Evolutionary conservation across 2,888 invertebrate genomes (phyloP), one percentile per base, ranked within the genome.

Genomic region (Drosophila differens): DNA sequence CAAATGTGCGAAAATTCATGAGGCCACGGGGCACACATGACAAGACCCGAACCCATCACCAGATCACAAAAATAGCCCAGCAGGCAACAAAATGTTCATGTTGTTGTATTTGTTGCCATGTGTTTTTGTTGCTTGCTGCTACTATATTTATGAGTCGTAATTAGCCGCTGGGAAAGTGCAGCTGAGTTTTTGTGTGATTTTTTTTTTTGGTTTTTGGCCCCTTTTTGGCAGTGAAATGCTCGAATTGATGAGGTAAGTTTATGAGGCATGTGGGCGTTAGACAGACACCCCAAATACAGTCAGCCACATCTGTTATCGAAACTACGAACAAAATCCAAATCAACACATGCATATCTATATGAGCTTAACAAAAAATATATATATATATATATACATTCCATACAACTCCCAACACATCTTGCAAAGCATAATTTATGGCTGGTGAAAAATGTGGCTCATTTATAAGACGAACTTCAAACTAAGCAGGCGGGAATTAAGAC

Each of bases 1-100:
- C 81, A 86, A 89, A 89, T 89, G 77, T 90, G 90, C 77, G 81
- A 88, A 90, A 74, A 83, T 69, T 74, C 80, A 79, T 70, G 70
- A 59, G 59, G 57, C 76, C 67, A 64, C 57, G 72, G 25, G 70
- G 65, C 77, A 65, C 16, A 39, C 37, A 39, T 64, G 64, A 33
- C 28, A 51, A 6, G 53, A 32, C 28, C 33, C 33, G 37, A 30
- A 32, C 37, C 49, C 35, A 64, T 51, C 39, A 39, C 37, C 47
- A 49, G 22, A 67, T 65, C 47, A 60, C 65, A 63, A 70, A 85
- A 85, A 90, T 85, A 85, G 89, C 77, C 49, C 78, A 67, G 70
- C 66, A 69, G 65, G 78, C 69, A 61, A 16, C 63, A 60, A 67
- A 64, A 54, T 32, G 32, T 67, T 47, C 37, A 39, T 60, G 66